Conservation (phyloP, 2,113 vertebrate species). For the Eulacestoma nigropectus region DNA sequence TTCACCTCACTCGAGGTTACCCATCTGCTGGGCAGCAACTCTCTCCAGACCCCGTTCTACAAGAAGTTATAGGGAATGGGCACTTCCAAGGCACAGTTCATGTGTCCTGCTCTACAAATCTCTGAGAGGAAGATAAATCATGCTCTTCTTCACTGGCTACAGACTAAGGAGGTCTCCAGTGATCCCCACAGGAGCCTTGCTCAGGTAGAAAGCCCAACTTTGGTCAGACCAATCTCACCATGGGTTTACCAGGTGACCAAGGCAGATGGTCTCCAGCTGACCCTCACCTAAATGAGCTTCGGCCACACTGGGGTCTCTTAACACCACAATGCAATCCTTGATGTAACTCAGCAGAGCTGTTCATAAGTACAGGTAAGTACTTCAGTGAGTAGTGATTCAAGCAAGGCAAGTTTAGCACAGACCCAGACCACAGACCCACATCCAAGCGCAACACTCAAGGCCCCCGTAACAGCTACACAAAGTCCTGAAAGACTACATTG, state of each 20-base stretch:
- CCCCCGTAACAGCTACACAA: neutral
- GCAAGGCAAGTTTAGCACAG: neutral
- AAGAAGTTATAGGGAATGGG: neutral
- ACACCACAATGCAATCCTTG: accelerated
- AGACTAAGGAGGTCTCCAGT: neutral
- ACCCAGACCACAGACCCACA: neutral
- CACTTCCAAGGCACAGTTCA: neutral
- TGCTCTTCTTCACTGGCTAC: neutral
- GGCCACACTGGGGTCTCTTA: neutral
- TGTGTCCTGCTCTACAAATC: neutral
- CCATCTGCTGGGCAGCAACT: accelerated
- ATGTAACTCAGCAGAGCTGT: accelerated
- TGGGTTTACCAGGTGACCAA: neutral
- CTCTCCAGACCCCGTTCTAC: neutral
- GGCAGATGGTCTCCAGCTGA: neutral
- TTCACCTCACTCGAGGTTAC: neutral
- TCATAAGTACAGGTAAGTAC: accelerated
- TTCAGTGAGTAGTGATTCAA: neutral
- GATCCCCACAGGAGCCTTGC: neutral
- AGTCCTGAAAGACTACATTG: neutral
- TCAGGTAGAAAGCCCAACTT: neutral
- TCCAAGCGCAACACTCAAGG: neutral
- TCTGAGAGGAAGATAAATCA: neutral
- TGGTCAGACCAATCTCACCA: neutral
- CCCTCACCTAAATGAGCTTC: neutral